phyloP scores from a whole-genome alignment of 2,113 vertebrate genomes.

The human (Homo sapiens) region DNA sequence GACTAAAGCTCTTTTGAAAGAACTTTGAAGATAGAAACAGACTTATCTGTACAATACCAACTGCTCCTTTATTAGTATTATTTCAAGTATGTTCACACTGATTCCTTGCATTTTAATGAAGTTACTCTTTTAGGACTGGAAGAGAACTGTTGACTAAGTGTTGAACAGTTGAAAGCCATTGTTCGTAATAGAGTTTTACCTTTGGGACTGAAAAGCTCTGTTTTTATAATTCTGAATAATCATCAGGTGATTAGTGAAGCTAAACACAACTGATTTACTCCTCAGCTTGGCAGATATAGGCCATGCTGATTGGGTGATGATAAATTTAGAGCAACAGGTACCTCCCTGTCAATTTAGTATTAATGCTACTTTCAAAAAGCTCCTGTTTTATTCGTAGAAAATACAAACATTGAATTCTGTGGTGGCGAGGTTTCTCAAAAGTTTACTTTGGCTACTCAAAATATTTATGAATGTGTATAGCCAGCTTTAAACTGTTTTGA shows the following conservation, averaged over 20 bases:
- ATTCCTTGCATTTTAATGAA: neutral
- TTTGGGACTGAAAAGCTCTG: slow-evolving; percentile 42
- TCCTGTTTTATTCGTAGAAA: slow-evolving; percentile 77
- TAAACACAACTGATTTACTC: slow-evolving; percentile 51
- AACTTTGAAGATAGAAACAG: neutral
- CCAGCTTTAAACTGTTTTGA: slow-evolving; percentile 51
- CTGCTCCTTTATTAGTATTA: neutral
- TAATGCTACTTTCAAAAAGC: slow-evolving; percentile 80
- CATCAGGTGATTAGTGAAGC: slow-evolving; percentile 27
- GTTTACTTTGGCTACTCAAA: slow-evolving; percentile 71
- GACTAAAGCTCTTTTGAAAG: neutral
- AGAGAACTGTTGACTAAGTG: neutral
- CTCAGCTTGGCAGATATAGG: neutral
- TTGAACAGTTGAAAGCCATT: slow-evolving; percentile 46
- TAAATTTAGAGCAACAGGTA: slow-evolving; percentile 59
- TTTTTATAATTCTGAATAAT: slow-evolving; percentile 57
- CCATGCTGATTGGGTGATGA: neutral
- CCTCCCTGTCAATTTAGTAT: slow-evolving; percentile 70
- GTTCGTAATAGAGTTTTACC: slow-evolving; percentile 45
- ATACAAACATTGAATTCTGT: slow-evolving; percentile 76
- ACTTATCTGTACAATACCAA: neutral
- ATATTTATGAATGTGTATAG: slow-evolving; percentile 39
- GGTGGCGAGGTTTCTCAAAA: slow-evolving; percentile 81
- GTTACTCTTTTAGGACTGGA: neutral
- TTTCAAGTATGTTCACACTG: neutral